Evolutionary conservation across 2,888 invertebrate genomes (phyloP), one percentile per base, ranked within the genome.

Genomic region (Leptura quadrifasciata): DNA sequence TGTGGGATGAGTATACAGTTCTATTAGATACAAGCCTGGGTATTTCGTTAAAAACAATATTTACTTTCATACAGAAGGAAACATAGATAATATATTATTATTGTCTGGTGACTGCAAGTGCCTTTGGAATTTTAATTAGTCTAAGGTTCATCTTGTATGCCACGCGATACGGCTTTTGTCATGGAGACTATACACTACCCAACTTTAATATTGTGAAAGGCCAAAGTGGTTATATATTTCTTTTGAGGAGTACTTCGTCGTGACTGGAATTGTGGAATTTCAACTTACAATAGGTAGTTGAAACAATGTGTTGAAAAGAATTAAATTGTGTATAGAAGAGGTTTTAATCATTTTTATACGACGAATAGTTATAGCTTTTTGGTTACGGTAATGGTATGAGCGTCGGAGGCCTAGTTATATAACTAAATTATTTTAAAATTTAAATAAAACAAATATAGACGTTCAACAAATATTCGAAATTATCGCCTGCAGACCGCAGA

Each of bases 1-100:
- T 74, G 78, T 80, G 65, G 76, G 81, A 69, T 64, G 74, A 68
- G 75, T 72, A 64, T 77, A 77, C 78, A 76, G 78, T 79, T 80
- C 60, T 55, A 35, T 57, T 54, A 24, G n/a, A 39, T 31, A 52
- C 31, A 47, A 68, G 24, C 12, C 60, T n/a, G 47, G n/a, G 35
- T 27, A 20, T 68, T 60, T 72, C 20, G 18, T 27, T 17, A 58
- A 63, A 60, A 65, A 72, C 64, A 24, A 35, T 52, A 67, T 75
- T 72, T 39, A 67, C 27, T 47, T 69, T 54, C 52, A 57, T 58
- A 20, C 27, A 58, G 58, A 63, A 65, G 58, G 72, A 75, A 67
- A 60, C 35, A 69, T 63, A 52, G 61, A 63, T 61, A 31, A 21
- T 60, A 47, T 57, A 27, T 65, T 35, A 73, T 55, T 72, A 64